Percentiles rank a stretch among this genome's conserved stretches.
Conservation (phyloP, 2,888 invertebrate genomes). For the Drosophila neonasuta region DNA sequence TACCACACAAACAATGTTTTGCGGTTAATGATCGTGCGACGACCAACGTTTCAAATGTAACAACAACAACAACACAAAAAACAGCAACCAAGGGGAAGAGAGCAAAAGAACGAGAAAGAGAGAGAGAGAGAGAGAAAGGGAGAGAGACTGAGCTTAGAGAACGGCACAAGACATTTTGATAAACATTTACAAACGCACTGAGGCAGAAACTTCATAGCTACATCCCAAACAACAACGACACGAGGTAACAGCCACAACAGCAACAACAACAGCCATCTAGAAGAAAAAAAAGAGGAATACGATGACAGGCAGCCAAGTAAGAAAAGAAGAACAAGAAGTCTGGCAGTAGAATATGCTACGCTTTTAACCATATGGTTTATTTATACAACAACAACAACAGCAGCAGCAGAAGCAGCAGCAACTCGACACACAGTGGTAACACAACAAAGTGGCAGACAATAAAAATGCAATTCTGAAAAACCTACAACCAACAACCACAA, state of each 20-base stretch:
- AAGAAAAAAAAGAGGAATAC: constrained; percentile 38
- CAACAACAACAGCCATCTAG: constrained; percentile 27
- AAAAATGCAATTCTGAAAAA: constrained; percentile 75
- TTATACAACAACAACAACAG: constrained; percentile 64
- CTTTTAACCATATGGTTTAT: constrained; percentile 77
- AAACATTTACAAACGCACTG: constrained; percentile 76
- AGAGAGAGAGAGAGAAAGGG: constrained; percentile 9
- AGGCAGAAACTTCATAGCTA: constrained; percentile 68
- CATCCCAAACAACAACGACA: constrained; percentile 44
- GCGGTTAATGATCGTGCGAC: constrained; percentile 80
- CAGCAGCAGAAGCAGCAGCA: constrained; percentile 2
- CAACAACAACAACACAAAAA: constrained; percentile 52
- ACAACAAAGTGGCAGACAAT: constrained; percentile 75
- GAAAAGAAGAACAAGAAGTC: constrained; percentile 41
- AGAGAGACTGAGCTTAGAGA: constrained; percentile 40
- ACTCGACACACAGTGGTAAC: constrained; percentile 67
- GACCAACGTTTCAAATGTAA: constrained; percentile 70
- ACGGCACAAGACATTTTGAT: constrained; percentile 77
- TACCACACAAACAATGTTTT: constrained; percentile 73
- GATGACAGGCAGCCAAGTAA: constrained; percentile 53
- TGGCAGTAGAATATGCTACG: constrained; percentile 71
- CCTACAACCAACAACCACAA: constrained; percentile 49
- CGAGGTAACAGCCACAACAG: constrained; percentile 52
- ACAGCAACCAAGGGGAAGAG: constrained; percentile 26
- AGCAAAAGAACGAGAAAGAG: background rate